Evolutionary conservation across 1,140 invertebrate genomes (phyloP).

Genomic region (Procambarus clarkii): DNA sequence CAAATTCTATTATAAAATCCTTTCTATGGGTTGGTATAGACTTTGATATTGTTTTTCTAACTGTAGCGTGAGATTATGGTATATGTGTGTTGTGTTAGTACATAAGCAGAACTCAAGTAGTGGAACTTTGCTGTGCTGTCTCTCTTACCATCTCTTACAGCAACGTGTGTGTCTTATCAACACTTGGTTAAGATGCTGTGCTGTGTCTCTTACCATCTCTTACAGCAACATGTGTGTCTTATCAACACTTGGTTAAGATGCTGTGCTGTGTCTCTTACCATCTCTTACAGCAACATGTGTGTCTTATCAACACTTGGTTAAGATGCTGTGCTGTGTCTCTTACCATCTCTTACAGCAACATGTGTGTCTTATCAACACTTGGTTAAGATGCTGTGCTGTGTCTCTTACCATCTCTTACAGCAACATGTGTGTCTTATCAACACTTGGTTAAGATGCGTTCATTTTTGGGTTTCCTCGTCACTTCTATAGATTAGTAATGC

Average conservation of each 20-base stretch:
- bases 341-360: too few species aligned
- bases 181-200: too few species aligned
- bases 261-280: too few species aligned
- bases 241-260: too few species aligned
- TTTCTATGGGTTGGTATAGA: slow-evolving; percentile 63
- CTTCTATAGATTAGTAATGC: not conserved
- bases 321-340: too few species aligned
- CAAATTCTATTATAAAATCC: slow-evolving; percentile 64
- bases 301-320: too few species aligned
- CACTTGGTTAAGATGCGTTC: not conserved
- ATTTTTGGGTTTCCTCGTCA: not conserved
- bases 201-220: too few species aligned
- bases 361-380: not conserved
- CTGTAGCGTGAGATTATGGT: slow-evolving; percentile 14
- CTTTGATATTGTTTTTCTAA: slow-evolving; percentile 46
- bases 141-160: not conserved
- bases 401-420: too few species aligned
- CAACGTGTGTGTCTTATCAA: not conserved
- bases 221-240: too few species aligned
- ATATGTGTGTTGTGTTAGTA: slow-evolving; percentile 32
- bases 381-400: not conserved
- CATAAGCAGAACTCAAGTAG: slow-evolving; percentile 33
- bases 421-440: not conserved
- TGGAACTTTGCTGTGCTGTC: slow-evolving; percentile 18
- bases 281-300: too few species aligned